These are phyloP conservation scores for Trachemys scripta DNA, from an alignment of 2,113 vertebrate species.

Conservation along the genomic window DNA sequence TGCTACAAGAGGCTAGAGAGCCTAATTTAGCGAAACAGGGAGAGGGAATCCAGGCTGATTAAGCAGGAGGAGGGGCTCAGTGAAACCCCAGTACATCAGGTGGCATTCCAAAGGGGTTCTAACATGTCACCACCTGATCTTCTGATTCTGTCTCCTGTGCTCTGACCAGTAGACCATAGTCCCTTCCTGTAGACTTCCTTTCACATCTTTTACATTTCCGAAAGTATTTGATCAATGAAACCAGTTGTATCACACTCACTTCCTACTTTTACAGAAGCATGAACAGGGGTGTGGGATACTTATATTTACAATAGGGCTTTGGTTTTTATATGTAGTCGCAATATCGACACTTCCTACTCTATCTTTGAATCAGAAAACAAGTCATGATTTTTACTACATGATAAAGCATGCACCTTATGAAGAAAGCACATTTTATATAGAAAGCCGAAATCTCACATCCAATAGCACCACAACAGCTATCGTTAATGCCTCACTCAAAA, in stretches of 20 bases:
- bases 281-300: neutral
- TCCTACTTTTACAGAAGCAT: constrained; percentile 45
- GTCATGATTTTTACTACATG: constrained; percentile 48
- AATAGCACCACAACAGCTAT: neutral
- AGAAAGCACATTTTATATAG: neutral
- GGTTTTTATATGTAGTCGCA: neutral
- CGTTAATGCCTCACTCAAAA: neutral
- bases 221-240: neutral
- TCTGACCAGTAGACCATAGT: neutral
- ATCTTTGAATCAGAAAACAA: neutral
- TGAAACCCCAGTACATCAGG: too few relatives aligned
- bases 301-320: constrained; percentile 9
- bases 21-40: too few relatives aligned
- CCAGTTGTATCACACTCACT: neutral
- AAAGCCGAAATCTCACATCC: neutral
- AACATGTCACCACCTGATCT: neutral
- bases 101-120: too few relatives aligned
- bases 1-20: too few relatives aligned
- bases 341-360: neutral
- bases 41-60: too few relatives aligned
- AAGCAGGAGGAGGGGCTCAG: too few relatives aligned
- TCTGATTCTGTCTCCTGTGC: neutral
- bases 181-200: neutral
- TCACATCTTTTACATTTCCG: neutral
- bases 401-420: constrained; percentile 54